A percentile compares a stretch with the other conserved stretches of the same genome.
These are phyloP conservation scores for Drosophila quinaria DNA, from an alignment of 2,888 invertebrate species.

Conservation along the genomic window DNA sequence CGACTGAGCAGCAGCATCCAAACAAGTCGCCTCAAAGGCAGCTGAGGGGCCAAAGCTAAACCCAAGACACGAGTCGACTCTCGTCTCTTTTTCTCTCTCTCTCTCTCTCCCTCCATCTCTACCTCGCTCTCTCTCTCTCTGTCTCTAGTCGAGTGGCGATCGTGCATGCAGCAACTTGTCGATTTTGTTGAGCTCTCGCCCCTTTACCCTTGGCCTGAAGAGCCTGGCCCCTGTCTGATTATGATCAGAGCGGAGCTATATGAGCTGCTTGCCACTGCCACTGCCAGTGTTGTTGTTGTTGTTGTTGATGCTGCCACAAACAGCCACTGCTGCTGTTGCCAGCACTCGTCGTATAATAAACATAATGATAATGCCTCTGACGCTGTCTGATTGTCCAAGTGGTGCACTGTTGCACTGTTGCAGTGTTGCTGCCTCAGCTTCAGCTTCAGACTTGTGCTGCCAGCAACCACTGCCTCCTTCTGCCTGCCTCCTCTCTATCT, in stretches of 20 bases:
- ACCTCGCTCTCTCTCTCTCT: background rate
- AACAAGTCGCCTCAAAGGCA: conserved; percentile 64
- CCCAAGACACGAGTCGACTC: conserved; percentile 59
- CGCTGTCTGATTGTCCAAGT: conserved; percentile 70
- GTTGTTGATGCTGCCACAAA: conserved; percentile 31
- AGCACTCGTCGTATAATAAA: conserved; percentile 71
- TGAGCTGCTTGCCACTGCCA: conserved; percentile 39
- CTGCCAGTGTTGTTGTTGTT: conserved; percentile 13
- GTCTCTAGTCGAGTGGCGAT: conserved; percentile 25
- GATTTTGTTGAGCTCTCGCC: conserved; percentile 54
- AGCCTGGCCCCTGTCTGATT: conserved; percentile 64
- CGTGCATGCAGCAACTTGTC: conserved; percentile 79
- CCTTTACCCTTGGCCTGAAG: conserved; percentile 53
- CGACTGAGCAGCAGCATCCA: conserved; percentile 32
- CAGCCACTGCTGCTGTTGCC: conserved; percentile 43
- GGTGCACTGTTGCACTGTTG: conserved; percentile 22
- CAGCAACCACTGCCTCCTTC: conserved; percentile 11
- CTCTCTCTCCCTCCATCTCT: background rate
- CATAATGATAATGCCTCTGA: conserved; percentile 79
- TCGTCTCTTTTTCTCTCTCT: conserved; percentile 7
- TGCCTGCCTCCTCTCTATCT: conserved; percentile 4
- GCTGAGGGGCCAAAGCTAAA: conserved; percentile 55
- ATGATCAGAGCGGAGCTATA: conserved; percentile 74
- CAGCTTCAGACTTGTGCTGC: background rate
- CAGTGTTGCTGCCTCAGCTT: too few species aligned